phyloP scores from a whole-genome alignment of 2,797 vertebrate species.

The Characodon lateralis region DNA sequence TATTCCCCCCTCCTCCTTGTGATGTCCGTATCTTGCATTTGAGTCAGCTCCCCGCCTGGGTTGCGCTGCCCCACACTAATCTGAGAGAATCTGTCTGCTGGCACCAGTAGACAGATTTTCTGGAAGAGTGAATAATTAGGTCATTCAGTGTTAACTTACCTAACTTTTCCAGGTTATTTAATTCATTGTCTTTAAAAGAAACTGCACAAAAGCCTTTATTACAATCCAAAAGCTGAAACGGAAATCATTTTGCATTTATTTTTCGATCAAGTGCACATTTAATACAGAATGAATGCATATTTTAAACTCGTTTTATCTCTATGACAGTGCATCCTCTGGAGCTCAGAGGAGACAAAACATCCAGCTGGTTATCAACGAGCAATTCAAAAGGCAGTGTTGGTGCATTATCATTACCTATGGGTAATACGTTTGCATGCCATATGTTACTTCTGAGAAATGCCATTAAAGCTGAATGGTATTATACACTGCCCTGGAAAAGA shows the following conservation, averaged over 20 bases:
- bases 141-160: conserved; percentile 1
- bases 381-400: background rate
- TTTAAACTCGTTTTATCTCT: background rate
- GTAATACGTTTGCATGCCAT: background rate
- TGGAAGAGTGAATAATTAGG: conserved; percentile 23
- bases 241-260: background rate
- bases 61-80: conserved; percentile 43
- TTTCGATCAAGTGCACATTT: background rate
- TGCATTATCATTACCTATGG: background rate
- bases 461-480: background rate
- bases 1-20: conserved; percentile 10
- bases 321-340: background rate
- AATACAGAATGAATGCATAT: background rate
- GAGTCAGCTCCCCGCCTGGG: conserved; percentile 21
- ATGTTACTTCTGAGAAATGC: background rate
- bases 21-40: conserved; percentile 23
- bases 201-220: background rate
- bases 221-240: background rate
- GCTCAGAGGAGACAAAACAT: background rate
- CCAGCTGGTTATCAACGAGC: background rate
- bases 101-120: conserved; percentile 22
- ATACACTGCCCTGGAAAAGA: background rate
- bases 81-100: conserved; percentile 45
- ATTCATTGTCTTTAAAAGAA: background rate
- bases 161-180: background rate